phyloP scores from a whole-genome alignment of 1,140 invertebrate species.

The Eurosta solidaginis region DNA sequence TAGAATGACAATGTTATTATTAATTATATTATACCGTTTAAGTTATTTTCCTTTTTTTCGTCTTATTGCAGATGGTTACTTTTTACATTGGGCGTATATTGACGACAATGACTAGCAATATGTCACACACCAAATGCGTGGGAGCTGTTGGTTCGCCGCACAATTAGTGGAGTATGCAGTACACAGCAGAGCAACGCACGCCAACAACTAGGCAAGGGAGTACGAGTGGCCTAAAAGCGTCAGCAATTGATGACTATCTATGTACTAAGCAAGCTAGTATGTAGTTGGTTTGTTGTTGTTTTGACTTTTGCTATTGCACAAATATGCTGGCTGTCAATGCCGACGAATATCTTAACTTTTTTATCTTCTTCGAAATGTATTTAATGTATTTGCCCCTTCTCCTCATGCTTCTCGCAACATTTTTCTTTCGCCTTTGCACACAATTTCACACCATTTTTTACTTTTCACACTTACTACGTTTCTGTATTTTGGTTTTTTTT shows the following conservation, averaged over 20 bases:
- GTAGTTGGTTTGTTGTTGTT: background rate
- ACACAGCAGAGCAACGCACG: too few relatives aligned
- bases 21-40: background rate
- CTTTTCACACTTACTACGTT: background rate
- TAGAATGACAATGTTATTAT: background rate
- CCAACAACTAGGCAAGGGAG: background rate
- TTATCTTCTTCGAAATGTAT: too few relatives aligned
- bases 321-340: background rate
- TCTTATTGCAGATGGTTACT: background rate
- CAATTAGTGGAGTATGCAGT: background rate
- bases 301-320: background rate
- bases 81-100: background rate
- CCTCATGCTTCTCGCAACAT: background rate
- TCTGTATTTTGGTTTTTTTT: background rate
- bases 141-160: background rate
- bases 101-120: background rate
- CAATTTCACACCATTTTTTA: background rate
- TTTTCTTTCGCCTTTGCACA: background rate
- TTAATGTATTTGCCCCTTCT: background rate
- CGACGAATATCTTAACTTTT: background rate
- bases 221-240: background rate
- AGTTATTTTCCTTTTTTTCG: too few relatives aligned
- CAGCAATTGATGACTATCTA: background rate
- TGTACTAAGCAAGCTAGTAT: too few relatives aligned
- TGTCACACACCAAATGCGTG: background rate